These are phyloP conservation scores for Pterocles burchelli DNA, from an alignment of 2,113 vertebrate species.

Conservation along the genomic window DNA sequence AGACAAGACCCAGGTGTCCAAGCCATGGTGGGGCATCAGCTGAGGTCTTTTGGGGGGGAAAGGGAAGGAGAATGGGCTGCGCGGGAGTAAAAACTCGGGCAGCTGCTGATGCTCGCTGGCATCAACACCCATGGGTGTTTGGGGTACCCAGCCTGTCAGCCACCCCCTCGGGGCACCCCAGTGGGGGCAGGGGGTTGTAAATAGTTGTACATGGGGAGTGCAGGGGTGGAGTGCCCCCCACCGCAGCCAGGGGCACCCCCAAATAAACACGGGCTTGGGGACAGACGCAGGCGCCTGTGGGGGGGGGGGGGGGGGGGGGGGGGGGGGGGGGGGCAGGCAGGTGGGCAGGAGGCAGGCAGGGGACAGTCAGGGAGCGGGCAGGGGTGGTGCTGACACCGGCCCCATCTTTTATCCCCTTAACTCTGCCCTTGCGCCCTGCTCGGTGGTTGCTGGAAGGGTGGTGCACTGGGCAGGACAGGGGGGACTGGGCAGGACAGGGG, in stretches of 20 bases:
- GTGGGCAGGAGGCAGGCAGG: neutral
- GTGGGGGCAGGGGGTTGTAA: neutral
- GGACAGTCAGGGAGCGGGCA: neutral
- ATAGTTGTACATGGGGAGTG: neutral
- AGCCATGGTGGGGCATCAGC: accelerated
- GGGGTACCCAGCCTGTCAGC: neutral
- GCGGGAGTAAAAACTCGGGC: accelerated
- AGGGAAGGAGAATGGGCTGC: neutral
- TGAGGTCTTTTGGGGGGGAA: neutral
- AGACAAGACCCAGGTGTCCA: neutral
- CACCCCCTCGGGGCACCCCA: accelerated
- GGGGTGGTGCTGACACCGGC: neutral
- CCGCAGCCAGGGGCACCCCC: neutral
- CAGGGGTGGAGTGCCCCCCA: neutral
- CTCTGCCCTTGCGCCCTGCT: neutral
- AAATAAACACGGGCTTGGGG: constrained; percentile 48
- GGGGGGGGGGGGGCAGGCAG: neutral
- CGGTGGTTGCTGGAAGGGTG: too few species aligned
- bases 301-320: neutral
- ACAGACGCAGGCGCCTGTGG: accelerated
- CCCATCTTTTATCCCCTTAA: accelerated
- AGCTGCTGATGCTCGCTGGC: accelerated
- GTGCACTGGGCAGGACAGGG: neutral
- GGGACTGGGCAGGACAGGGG: neutral
- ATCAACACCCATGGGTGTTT: accelerated